Evolutionary conservation across 1,140 invertebrate species (phyloP).

Genomic region (fruit fly (Drosophila melanogaster)): DNA sequence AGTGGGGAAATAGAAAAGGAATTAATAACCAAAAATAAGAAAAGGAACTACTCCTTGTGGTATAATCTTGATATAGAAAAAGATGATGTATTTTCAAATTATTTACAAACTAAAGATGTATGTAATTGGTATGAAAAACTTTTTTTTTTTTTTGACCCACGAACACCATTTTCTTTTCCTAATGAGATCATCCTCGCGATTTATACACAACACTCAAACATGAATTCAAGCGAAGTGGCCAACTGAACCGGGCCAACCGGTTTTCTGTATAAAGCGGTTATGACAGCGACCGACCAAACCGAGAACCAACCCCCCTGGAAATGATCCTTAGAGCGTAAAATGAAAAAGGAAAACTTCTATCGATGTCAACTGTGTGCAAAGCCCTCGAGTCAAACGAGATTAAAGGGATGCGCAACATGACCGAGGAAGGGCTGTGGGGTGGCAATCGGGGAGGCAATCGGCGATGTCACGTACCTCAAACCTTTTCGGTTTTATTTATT

Average conservation of each 20-base stretch:
- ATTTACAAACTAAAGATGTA: too few relatives aligned
- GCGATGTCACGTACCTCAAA: slow-evolving; percentile 56
- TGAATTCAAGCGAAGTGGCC: slow-evolving; percentile 12
- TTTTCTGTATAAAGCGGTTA: slow-evolving; percentile 42
- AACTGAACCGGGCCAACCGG: slow-evolving; percentile 55
- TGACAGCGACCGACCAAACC: slow-evolving; percentile 5
- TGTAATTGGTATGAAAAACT: too few relatives aligned
- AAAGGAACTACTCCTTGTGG: neutral
- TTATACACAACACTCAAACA: neutral
- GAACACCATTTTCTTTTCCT: neutral
- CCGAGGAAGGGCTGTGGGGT: slow-evolving; percentile 12
- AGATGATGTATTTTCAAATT: too few relatives aligned
- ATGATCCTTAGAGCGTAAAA: slow-evolving; percentile 49
- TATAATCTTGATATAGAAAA: neutral
- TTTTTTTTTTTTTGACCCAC: too few relatives aligned
- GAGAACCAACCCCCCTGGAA: slow-evolving; percentile 22
- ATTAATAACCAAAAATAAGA: slow-evolving; percentile 31
- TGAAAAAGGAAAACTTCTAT: slow-evolving; percentile 53
- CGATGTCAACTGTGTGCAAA: slow-evolving; percentile 66
- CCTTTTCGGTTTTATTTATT: slow-evolving; percentile 45
- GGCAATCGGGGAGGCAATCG: slow-evolving; percentile 17
- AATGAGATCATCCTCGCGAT: slow-evolving; percentile 1
- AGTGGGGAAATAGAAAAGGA: slow-evolving; percentile 58
- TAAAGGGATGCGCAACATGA: slow-evolving; percentile 54
- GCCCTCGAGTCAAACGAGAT: slow-evolving; percentile 63